Base-by-base conservation (phyloP, 2,797 vertebrate species). In the Podarcis siculus region DNA sequence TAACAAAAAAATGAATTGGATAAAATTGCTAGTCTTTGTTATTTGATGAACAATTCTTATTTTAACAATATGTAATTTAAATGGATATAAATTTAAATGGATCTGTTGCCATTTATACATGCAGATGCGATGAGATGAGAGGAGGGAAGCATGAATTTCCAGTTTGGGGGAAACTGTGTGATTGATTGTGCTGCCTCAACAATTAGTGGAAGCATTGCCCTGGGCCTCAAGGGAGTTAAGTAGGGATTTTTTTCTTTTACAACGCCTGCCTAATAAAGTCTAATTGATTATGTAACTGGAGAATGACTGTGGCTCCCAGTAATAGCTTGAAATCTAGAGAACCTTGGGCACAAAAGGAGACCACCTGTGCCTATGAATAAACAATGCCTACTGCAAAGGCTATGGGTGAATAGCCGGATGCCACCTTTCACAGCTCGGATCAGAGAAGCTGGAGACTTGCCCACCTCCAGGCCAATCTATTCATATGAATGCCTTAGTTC, bases 321-420 rank as follows among this genome's bases (percentile, higher is more conserved):
- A 21, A 69, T 30, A 80, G 25, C 81, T 89, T 32, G 4, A 23
- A 92, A 88, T 87, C 61, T 91, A 90, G 87, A 82, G 91, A 67
- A 30, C 23, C 23, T 12, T 25, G 66, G 21, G 2, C 8, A 25
- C 66, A 67, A 30, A 25, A 67, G 66, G 9, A 67, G 66, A 67
- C 66, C 21, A 23, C 49, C 49, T 55, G 13, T 55, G 49, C 49
- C 49, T 55, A 4, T 55, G 49, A 15, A 15, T 15, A 64, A 64
- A 64, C 61, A 64, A 23, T 64, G 21, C 17, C 61, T 64, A 64
- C 17, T 23, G 61, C 61, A 64, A 19, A 64, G 7, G 13, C 21
- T 64, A 64, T 19, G 17, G 61, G 21, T 64, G 7, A 64, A 23
- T 64, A 19, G 61, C 61, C 61, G 25, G 66, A 69, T 69, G 66